phyloP scores from a whole-genome alignment of 2,797 vertebrate genomes.

The Helarctos malayanus region DNA sequence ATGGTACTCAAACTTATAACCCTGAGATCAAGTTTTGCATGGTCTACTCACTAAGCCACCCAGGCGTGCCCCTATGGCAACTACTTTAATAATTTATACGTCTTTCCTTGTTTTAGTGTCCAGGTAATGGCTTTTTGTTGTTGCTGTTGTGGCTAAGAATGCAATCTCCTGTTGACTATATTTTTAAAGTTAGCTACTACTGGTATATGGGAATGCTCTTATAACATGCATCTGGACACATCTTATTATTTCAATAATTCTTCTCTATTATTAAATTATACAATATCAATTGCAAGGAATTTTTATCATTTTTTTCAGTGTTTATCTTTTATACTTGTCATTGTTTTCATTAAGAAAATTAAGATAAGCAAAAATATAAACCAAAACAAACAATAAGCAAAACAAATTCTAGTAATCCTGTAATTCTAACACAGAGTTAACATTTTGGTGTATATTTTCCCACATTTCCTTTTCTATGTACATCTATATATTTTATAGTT shows the following conservation, averaged over 20 bases:
- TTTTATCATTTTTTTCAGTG: background rate
- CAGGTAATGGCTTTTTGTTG: background rate
- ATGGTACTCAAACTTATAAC: background rate
- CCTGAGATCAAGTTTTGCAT: background rate
- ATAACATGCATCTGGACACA: background rate
- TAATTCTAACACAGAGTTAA: background rate
- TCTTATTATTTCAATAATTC: background rate
- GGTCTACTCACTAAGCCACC: background rate
- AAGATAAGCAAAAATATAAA: slow-evolving; percentile 39
- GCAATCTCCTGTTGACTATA: background rate
- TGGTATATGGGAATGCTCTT: slow-evolving; percentile 6
- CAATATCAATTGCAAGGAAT: background rate
- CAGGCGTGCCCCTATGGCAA: background rate
- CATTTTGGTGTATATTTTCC: background rate
- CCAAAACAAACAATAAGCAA: slow-evolving; percentile 31
- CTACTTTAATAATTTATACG: background rate
- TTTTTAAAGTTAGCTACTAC: slow-evolving; percentile 20
- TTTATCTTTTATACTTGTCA: background rate
- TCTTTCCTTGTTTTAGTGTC: background rate
- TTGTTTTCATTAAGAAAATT: slow-evolving; percentile 24
- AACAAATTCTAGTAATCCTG: background rate
- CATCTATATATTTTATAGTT: background rate
- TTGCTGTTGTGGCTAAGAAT: background rate
- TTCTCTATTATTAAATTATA: background rate
- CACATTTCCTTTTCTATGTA: background rate